phyloP scores from a whole-genome alignment of 2,797 vertebrate genomes.

The Gambusia yucatana region DNA sequence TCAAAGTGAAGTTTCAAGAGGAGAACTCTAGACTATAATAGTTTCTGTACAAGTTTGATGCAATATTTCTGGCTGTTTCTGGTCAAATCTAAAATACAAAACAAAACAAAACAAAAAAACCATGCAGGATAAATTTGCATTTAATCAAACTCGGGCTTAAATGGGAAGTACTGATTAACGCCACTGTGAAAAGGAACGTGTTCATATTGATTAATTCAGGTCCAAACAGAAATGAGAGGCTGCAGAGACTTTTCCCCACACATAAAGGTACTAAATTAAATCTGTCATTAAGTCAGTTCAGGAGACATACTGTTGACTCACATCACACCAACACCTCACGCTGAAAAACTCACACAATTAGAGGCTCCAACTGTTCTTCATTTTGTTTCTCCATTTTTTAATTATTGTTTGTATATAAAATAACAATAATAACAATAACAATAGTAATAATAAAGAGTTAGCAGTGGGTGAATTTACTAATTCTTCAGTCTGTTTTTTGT shows the following conservation, averaged over 20 bases:
- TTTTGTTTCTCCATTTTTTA: background rate
- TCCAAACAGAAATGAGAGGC: constrained; percentile 31
- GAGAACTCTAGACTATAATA: background rate
- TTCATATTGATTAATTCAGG: constrained; percentile 38
- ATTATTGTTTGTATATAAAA: background rate
- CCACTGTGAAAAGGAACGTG: constrained; percentile 23
- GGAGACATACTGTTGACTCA: background rate
- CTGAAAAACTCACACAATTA: constrained; percentile 24
- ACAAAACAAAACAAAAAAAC: background rate
- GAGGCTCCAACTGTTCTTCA: constrained; percentile 1
- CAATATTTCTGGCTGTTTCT: background rate
- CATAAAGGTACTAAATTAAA: constrained; percentile 22
- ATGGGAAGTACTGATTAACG: constrained; percentile 16
- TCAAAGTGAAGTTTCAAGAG: background rate
- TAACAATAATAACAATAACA: background rate
- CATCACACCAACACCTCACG: background rate
- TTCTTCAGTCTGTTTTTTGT: background rate
- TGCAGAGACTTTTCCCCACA: constrained; percentile 22
- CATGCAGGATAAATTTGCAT: constrained; percentile 11
- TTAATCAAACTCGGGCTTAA: constrained; percentile 30
- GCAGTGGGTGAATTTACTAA: background rate
- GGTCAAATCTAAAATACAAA: background rate
- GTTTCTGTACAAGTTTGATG: background rate
- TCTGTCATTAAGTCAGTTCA: constrained; percentile 9
- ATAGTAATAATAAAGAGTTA: background rate